Evolutionary conservation across 2,113 vertebrate species (phyloP).

Genomic region (Thermophis baileyi): DNA sequence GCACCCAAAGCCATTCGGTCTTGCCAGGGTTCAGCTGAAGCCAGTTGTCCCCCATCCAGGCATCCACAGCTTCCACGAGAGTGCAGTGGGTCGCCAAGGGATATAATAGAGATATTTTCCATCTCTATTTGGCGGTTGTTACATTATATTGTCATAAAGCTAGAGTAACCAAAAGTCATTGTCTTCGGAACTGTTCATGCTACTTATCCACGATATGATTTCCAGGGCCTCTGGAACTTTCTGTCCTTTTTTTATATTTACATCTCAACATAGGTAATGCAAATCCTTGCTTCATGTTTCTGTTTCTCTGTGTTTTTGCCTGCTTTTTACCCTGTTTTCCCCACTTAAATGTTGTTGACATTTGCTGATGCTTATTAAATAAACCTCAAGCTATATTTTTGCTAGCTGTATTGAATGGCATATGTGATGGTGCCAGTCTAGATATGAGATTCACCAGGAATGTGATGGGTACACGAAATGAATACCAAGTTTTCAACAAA

Average conservation of each 20-base stretch:
- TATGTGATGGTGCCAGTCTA: not conserved
- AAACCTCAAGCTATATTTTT: too few species aligned
- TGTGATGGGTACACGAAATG: not conserved
- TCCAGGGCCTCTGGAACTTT: not conserved
- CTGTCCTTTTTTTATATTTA: not conserved
- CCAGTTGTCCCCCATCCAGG: too few species aligned
- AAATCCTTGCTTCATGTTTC: not conserved
- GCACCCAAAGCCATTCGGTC: too few species aligned
- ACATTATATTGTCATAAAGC: not conserved
- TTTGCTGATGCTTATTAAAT: not conserved
- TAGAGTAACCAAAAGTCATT: not conserved
- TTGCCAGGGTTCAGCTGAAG: too few species aligned
- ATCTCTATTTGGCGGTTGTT: not conserved
- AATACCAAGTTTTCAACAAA: not conserved
- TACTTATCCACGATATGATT: not conserved
- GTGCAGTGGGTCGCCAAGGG: not conserved
- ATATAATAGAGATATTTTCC: not conserved
- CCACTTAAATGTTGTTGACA: not conserved
- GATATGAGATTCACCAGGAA: not conserved
- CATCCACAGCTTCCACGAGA: not conserved
- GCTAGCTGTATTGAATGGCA: not conserved
- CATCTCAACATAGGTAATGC: not conserved
- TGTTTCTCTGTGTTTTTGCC: not conserved
- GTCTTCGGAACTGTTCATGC: not conserved
- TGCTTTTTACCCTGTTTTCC: not conserved